Evolutionary conservation across 2,113 vertebrate species (phyloP), one percentile per base, ranked within the genome.

Genomic region (Trichomycterus rosablanca): DNA sequence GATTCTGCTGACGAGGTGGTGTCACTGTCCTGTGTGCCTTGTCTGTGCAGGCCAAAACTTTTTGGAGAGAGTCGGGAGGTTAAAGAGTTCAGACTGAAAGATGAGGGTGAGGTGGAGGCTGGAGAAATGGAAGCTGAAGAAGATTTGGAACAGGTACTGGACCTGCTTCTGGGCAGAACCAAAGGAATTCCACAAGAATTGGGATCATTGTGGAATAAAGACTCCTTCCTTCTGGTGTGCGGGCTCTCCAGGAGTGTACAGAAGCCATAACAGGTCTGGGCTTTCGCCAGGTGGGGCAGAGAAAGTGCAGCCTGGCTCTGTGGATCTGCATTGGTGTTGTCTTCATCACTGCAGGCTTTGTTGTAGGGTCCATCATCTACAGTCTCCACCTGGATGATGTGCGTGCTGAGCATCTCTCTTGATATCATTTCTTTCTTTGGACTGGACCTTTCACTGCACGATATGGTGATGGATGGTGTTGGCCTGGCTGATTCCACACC

Each of bases 181-280:
- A 84, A 44, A 5, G 74, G 81, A 44, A 80, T 52, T 15, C 59
- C 46, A 24, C 18, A 67, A 14, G 76, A 76, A 42, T 67, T 76
- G 0, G 85, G 59, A 15, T 90, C 86, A 0, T 79, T 76, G 2
- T 93, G 92, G 82, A 95, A 94, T 66, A 96, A 85, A 0, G 92
- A 95, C 75, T 96, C 93, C 63, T 96, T 96, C 20, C 90, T 83
- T 24, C 91, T 81, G 22, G 89, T 94, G 79, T 95, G 90, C 4
- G 92, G 93, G 64, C 91, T 93, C 78, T 94, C 93, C 54, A 93
- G 76, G 66, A 95, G 76, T 3, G 91, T 88, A 73, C 90, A 94
- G 73, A 93, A 92, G 12, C 91, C 91, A 0, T 92, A 91, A 65
- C 89, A 89, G 42, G 91, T 94, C 67, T 88, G 78, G 1, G 86